A percentile compares a stretch with the other conserved stretches of the same genome.
phyloP scores from a whole-genome alignment of 1,140 invertebrate genomes.

The Carposina sasakii region DNA sequence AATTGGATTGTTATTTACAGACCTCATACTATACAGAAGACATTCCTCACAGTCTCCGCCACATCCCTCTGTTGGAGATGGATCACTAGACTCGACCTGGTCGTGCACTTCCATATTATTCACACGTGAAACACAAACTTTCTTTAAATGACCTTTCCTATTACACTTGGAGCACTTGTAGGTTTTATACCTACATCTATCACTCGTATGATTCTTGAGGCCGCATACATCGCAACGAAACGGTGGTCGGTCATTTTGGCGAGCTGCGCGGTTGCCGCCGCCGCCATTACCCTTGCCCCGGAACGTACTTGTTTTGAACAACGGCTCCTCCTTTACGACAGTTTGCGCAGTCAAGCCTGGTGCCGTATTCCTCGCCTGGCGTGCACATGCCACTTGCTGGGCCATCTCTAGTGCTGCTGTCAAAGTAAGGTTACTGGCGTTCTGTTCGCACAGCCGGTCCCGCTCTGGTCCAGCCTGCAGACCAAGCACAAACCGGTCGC shows the following conservation, averaged over 20 bases:
- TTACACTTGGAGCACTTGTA: constrained; percentile 8
- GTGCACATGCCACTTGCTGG: background rate
- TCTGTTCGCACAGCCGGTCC: background rate
- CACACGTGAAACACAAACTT: constrained; percentile 1
- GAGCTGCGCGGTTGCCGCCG: background rate
- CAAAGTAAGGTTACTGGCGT: background rate
- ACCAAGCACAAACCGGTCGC: constrained; percentile 8
- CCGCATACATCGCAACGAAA: background rate
- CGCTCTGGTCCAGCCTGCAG: background rate
- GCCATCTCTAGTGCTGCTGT: background rate
- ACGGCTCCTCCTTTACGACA: background rate
- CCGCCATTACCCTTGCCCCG: background rate
- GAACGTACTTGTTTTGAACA: background rate
- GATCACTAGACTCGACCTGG: too few species aligned
- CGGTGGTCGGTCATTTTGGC: too few species aligned
- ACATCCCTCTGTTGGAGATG: too few species aligned
- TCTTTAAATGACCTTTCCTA: constrained; percentile 6
- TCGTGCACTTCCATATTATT: too few species aligned
- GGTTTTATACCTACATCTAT: constrained; percentile 1
- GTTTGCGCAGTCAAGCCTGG: background rate
- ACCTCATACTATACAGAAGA: constrained; percentile 6
- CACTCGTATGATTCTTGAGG: background rate
- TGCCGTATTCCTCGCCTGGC: background rate
- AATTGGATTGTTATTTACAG: background rate
- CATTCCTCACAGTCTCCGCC: constrained; percentile 7